These are phyloP conservation scores for Ametastegia equiseti DNA, from an alignment of 2,888 invertebrate genomes.

Conservation along the genomic window DNA sequence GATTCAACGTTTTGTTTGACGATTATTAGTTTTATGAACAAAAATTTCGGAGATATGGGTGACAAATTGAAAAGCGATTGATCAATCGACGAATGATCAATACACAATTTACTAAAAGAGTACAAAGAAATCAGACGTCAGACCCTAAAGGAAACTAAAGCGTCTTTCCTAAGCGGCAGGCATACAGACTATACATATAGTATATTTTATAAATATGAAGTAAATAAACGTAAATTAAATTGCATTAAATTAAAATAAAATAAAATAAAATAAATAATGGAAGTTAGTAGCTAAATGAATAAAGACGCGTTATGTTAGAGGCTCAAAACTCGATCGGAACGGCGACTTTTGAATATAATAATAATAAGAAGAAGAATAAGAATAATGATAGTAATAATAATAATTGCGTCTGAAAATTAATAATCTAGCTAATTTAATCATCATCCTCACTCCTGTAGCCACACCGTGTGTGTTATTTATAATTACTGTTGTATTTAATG, in stretches of 20 bases:
- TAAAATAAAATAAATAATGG: not conserved
- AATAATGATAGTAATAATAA: no score
- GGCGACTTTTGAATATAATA: no score
- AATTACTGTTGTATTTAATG: not conserved
- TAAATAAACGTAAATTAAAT: not conserved
- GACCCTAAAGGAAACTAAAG: not conserved
- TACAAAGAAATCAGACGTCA: slow-evolving; percentile 32
- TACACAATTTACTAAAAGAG: slow-evolving; percentile 42
- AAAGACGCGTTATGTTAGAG: no score
- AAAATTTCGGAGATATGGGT: not conserved
- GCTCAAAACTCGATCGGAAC: no score
- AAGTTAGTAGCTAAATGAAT: no score
- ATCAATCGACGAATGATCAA: slow-evolving; percentile 28
- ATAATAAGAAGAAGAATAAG: no score
- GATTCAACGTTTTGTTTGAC: no score
- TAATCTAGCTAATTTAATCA: no score
- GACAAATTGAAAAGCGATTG: not conserved
- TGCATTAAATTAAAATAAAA: not conserved
- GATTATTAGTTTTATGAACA: not conserved
- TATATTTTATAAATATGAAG: slow-evolving; percentile 18
- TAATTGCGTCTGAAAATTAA: not conserved
- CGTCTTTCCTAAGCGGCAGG: slow-evolving; percentile 40
- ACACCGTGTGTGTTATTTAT: no score
- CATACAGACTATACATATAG: slow-evolving; percentile 35
- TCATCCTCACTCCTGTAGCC: no score